A percentile compares a stretch with the other conserved stretches of the same genome.
phyloP scores from a whole-genome alignment of 2,888 invertebrate species.

The Cyclophora albipunctata region DNA sequence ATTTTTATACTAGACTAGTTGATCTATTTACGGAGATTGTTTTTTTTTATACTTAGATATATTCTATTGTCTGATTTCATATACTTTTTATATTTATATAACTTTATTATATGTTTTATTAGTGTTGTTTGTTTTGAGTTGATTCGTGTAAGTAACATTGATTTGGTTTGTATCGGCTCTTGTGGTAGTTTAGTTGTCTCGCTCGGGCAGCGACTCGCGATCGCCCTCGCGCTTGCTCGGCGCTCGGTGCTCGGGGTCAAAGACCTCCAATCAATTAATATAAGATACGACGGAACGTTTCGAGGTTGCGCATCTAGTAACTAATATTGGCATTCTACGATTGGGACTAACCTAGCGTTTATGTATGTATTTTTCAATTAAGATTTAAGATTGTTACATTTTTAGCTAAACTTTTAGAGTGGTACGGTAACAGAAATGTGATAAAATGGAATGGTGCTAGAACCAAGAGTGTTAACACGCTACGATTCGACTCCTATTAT shows the following conservation, averaged over 20 bases:
- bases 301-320: slow-evolving; percentile 72
- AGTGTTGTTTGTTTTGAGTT: slow-evolving; percentile 76
- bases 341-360: slow-evolving; percentile 77
- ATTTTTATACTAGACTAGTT: slow-evolving; percentile 76
- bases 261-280: slow-evolving; percentile 63
- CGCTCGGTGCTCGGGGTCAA: slow-evolving; percentile 62
- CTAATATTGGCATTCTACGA: slow-evolving; percentile 76
- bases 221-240: slow-evolving; percentile 24
- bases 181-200: slow-evolving; percentile 59
- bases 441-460: slow-evolving; percentile 77
- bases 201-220: slow-evolving; percentile 15
- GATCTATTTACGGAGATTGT: slow-evolving; percentile 77
- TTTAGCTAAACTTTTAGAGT: slow-evolving; percentile 77
- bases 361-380: slow-evolving; percentile 74
- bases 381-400: slow-evolving; percentile 75
- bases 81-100: slow-evolving; percentile 73
- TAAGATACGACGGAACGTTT: slow-evolving; percentile 64
- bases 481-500: slow-evolving; percentile 75
- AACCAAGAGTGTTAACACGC: slow-evolving; percentile 75
- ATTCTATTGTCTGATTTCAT: slow-evolving; percentile 75
- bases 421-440: slow-evolving; percentile 77
- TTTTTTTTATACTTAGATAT: slow-evolving; percentile 75
- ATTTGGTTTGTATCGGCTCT: slow-evolving; percentile 33
- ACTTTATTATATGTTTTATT: slow-evolving; percentile 71
- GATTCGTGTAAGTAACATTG: slow-evolving; percentile 62